Evolutionary conservation across 2,113 vertebrate genomes (phyloP).

Genomic region (Corydoras maculifer): DNA sequence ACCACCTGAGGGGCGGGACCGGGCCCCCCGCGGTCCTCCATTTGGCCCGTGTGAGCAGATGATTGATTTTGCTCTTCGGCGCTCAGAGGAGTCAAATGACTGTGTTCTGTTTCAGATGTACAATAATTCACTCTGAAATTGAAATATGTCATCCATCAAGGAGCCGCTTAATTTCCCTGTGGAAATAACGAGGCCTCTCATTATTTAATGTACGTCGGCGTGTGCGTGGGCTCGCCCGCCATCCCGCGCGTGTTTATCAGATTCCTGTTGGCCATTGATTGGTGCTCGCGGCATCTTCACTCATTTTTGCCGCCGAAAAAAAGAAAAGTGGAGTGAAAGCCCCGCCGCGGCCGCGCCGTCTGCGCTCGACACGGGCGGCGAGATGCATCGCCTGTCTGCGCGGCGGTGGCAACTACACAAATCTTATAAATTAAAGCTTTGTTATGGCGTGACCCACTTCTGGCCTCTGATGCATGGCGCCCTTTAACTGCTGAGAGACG

Average conservation of each 20-base stretch:
- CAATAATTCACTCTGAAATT: constrained; percentile 49
- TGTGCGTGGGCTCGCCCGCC: constrained; percentile 13
- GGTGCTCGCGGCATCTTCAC: constrained; percentile 36
- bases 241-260: constrained; percentile 37
- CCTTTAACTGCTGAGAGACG: constrained; percentile 43
- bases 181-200: constrained; percentile 48
- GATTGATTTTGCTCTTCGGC: constrained; percentile 42
- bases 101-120: constrained; percentile 44
- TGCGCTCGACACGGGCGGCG: constrained; percentile 4
- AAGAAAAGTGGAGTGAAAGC: not conserved
- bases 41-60: constrained; percentile 35
- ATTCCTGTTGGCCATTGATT: constrained; percentile 41
- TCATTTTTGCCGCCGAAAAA: constrained; percentile 20
- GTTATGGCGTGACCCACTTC: constrained; percentile 52
- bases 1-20: constrained; percentile 20
- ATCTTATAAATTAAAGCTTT: constrained; percentile 56
- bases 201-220: constrained; percentile 42
- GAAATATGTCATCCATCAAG: constrained; percentile 55
- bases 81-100: constrained; percentile 46
- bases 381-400: constrained; percentile 50
- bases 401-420: constrained; percentile 50
- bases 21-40: constrained; percentile 33
- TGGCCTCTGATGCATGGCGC: constrained; percentile 35
- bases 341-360: constrained; percentile 9
- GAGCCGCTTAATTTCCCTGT: constrained; percentile 52